Base-by-base conservation (phyloP, 2,113 vertebrate genomes). In the Toxotes jaculatrix region DNA sequence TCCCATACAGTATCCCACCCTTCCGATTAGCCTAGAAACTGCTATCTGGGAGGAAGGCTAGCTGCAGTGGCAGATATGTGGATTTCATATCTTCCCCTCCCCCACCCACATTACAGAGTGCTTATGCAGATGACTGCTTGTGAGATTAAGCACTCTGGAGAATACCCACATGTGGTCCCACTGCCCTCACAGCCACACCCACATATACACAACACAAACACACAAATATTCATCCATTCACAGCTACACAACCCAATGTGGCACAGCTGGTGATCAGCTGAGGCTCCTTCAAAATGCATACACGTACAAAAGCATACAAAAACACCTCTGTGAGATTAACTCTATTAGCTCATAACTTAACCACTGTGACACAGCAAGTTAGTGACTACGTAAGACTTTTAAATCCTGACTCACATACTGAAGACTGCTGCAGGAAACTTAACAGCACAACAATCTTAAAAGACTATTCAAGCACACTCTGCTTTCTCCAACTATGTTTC, bases 81-180 rank as follows among this genome's bases (percentile, higher is more conserved):
- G 75, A 90, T 89, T 88, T 91, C 64, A 81, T 57, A 77, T 79
- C 47, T 17, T 17, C 68, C 80, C 89, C 74, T 77, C 82, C 89
- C 73, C 82, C 79, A 80, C 72, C 71, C 36, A 55, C 65, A 63
- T 70, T 77, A 47, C 63, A 77, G 42, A 61, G 74, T 65, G 69
- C 75, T 88, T 79, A 87, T 87, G 80, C 73, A 88, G 79, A 88
- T 91, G 92, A 75, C 67, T 76, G 79, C 77, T 72, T 56, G 75
- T 42, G 79, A 91, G 85, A 87, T 86, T 89, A 88, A 77, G 70
- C 82, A 82, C 83, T 82, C 86, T 36, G 32, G 82, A 89, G 88
- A 92, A 87, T 72, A 72, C 71, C 57, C 79, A 79, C 77, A 81
- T 87, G 88, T 84, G 81, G 80, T 83, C 82, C 43, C 70, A 73